Percentiles rank a stretch among this genome's conserved stretches.
These are phyloP conservation scores for Lucilia cuprina DNA, from an alignment of 1,140 invertebrate genomes.

Conservation along the genomic window DNA sequence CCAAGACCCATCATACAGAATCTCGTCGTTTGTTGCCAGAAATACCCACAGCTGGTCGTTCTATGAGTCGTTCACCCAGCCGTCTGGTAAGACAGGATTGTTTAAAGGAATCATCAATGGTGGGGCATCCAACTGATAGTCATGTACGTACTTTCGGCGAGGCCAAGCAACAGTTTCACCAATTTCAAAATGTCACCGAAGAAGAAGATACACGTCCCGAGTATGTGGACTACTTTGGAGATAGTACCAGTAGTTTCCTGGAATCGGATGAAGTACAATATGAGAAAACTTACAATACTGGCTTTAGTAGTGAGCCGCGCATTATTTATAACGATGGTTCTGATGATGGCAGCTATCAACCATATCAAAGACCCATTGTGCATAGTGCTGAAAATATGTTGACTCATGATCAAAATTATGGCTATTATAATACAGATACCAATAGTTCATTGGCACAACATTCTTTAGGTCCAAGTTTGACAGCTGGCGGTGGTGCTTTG, in stretches of 20 bases:
- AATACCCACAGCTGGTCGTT: constrained; percentile 51
- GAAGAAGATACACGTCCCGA: constrained; percentile 51
- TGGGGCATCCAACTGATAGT: constrained; percentile 23
- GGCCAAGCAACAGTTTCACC: constrained; percentile 60
- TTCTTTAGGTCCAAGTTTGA: constrained; percentile 10
- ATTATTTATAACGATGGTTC: constrained; percentile 59
- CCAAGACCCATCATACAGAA: constrained; percentile 48
- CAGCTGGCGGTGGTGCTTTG: constrained; percentile 44
- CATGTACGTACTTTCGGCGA: constrained; percentile 55
- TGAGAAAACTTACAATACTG: constrained; percentile 57
- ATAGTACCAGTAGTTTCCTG: constrained; percentile 55
- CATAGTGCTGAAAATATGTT: constrained; percentile 57
- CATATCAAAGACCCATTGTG: constrained; percentile 47
- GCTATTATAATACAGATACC: constrained; percentile 38
- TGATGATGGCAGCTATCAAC: constrained; percentile 49
- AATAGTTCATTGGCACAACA: constrained; percentile 26
- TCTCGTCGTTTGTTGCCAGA: constrained; percentile 56
- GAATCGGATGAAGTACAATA: constrained; percentile 60
- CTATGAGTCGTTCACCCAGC: constrained; percentile 52
- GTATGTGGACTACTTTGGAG: constrained; percentile 59
- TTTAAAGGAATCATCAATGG: constrained; percentile 51
- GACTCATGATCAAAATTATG: constrained; percentile 41
- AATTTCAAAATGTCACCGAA: constrained; percentile 57
- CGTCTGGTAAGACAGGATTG: constrained; percentile 59
- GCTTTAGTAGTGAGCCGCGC: constrained; percentile 59